Evolutionary conservation across 2,797 vertebrate genomes (phyloP), one percentile per base, ranked within the genome.

Genomic region (Cyclura pinguis): DNA sequence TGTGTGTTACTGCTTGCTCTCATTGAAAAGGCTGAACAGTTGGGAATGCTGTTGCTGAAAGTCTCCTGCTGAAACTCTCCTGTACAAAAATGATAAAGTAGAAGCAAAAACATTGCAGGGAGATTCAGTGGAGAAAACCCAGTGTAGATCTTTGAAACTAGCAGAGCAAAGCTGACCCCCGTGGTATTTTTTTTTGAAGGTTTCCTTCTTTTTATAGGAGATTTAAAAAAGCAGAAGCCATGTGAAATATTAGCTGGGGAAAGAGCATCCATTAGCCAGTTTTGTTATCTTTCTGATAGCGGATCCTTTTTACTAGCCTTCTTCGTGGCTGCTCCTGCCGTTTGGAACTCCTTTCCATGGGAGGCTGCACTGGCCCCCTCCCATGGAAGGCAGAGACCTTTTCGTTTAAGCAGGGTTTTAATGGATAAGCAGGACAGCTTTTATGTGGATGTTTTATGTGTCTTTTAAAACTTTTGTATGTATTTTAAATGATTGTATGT

Each of bases 11-110:
- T 59, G 24, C 27, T 93, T 55, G 0, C 22, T 89, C 24, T 93
- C 0, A 69, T 3, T 88, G 22, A 18, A 50, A 52, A 24, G 47
- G 32, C 16, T 55, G 52, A 86, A 0, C 0, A 0, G 82, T 32
- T 90, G 77, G 10, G n/a, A 85, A 12, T 38, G 1, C 50, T 35
- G 6, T 52, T n/a, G 24, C 32, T 77, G 27, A 74, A 57, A 42
- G 42, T 73, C 35, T 50, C 24, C 4, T 22, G 16, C 14, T 47
- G 42, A 47, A 47, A 47, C 42, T 47, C 42, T 47, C 42, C 35
- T 42, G 52, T 62, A 16, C 27, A 22, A 64, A n/a, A n/a, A n/a
- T 38, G 10, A 78, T 64, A 32, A 32, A 10, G 9, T 85, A 16
- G 32, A 69, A 35, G 16, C 18, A 74, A 84, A 47, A 3, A 24